These are phyloP conservation scores for Hoplias malabaricus DNA, from an alignment of 2,113 vertebrate species.

Conservation along the genomic window DNA sequence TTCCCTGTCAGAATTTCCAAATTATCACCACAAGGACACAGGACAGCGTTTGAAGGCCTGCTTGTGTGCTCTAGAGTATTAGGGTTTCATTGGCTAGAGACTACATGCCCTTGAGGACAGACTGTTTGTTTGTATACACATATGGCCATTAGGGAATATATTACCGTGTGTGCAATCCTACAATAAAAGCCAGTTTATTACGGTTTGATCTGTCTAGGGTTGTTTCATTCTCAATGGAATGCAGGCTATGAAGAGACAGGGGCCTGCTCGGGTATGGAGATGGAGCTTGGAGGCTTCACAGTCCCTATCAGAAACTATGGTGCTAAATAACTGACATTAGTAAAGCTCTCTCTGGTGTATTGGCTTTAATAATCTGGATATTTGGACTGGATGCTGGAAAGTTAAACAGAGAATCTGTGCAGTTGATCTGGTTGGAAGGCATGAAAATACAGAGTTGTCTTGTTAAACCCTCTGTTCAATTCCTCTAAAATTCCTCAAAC, in stretches of 20 bases:
- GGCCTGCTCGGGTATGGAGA: neutral
- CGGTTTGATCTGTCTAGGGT: slow-evolving; percentile 6
- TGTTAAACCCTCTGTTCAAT: no score
- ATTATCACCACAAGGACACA: neutral
- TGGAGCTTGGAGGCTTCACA: neutral
- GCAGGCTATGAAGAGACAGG: neutral
- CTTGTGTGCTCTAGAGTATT: slow-evolving; percentile 23
- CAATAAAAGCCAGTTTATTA: slow-evolving; percentile 20
- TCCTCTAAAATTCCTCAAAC: no score
- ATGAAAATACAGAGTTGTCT: no score
- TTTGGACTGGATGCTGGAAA: no score
- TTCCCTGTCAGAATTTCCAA: neutral
- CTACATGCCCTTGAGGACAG: slow-evolving; percentile 29
- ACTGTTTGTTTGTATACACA: neutral
- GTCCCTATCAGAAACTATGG: neutral
- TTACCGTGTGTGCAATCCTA: neutral
- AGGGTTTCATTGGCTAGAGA: slow-evolving; percentile 9
- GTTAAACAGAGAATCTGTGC: no score
- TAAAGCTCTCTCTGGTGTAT: no score
- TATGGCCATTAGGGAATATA: neutral
- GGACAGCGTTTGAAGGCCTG: neutral
- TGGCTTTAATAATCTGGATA: no score
- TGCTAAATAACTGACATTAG: no score
- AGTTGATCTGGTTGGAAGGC: no score
- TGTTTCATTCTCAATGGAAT: slow-evolving; percentile 19